Evolutionary conservation across 1,140 invertebrate species (phyloP).

Genomic region (Hermatobates lingyangjiaoensis): DNA sequence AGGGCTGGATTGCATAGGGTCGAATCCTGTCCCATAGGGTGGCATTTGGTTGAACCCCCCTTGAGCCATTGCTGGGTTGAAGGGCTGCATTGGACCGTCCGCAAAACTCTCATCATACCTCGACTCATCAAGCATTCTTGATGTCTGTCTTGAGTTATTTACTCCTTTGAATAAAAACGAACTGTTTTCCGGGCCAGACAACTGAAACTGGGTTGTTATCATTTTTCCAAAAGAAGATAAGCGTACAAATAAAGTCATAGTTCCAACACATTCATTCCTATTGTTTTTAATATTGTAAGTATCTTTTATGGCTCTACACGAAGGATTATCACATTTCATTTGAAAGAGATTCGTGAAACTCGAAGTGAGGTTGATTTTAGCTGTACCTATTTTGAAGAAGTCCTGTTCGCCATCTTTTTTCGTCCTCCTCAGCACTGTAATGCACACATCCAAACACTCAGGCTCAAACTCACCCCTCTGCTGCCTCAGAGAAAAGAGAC

Average conservation of each 20-base stretch:
- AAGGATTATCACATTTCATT: constrained; percentile 16
- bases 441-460: constrained; percentile 22
- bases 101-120: too few relatives aligned
- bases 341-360: constrained; percentile 21
- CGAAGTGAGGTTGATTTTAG: constrained; percentile 20
- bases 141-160: too few relatives aligned
- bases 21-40: too few relatives aligned
- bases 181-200: too few relatives aligned
- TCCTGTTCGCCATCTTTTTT: neutral
- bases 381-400: constrained; percentile 21
- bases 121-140: too few relatives aligned
- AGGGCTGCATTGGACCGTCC: too few relatives aligned
- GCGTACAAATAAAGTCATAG: constrained; percentile 32
- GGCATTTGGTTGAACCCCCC: too few relatives aligned
- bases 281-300: constrained; percentile 30
- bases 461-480: constrained; percentile 19
- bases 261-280: constrained; percentile 27
- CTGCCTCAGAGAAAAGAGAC: constrained; percentile 24
- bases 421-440: constrained; percentile 19
- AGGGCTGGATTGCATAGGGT: too few relatives aligned
- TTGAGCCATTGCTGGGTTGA: too few relatives aligned
- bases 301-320: constrained; percentile 31
- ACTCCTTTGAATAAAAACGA: too few relatives aligned
- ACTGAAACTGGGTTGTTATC: constrained; percentile 41
- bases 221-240: constrained; percentile 41